Base-by-base conservation (phyloP, 2,888 invertebrate genomes). In the Drepana falcataria region DNA sequence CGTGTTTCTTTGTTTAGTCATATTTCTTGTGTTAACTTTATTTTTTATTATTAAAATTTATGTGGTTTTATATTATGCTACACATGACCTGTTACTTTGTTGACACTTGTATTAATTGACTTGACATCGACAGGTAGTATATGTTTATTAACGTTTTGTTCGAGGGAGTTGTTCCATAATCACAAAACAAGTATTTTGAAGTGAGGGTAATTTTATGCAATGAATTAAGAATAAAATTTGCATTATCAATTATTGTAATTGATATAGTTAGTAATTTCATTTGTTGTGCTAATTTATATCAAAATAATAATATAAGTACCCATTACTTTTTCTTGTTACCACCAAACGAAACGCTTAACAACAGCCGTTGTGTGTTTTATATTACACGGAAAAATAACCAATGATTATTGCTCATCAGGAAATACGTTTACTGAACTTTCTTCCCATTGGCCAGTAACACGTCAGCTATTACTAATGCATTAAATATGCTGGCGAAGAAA, bases 391-490 rank as follows among this genome's bases (percentile, higher is more conserved):
- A 6, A 3, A 34, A 57, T 34, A 44, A 51, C 79, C 79, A 80
- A 81, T 81, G 48, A 67, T 33, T 57, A 56, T 4, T 2, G 3
- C n/a, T 41, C n/a, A 48, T n/a, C 49, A 37, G 0, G 3, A 35
- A 21, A 37, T 3, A 35, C 35, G 6, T 35, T 35, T 37, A 9
- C 35, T 35, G 21, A 33, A 53, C 48, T 35, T 21, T 6, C 6
- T 47, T 61, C 6, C 55, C 34, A 79, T 83, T 80, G 75, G 78
- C 59, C 37, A 53, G 57, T 55, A n/a, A n/a, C 4, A 35, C 35
- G 53, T 55, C 53, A 54, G 2, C 34, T 62, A 83, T 86, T 87
- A 87, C 79, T 85, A 85, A 87, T 86, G 66, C 75, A 55, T 54
- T 59, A 81, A 82, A 77, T 75, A 85, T 85, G 78, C 83, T 61